phyloP scores from a whole-genome alignment of 2,113 vertebrate genomes.

The Hippocampus barbouri region DNA sequence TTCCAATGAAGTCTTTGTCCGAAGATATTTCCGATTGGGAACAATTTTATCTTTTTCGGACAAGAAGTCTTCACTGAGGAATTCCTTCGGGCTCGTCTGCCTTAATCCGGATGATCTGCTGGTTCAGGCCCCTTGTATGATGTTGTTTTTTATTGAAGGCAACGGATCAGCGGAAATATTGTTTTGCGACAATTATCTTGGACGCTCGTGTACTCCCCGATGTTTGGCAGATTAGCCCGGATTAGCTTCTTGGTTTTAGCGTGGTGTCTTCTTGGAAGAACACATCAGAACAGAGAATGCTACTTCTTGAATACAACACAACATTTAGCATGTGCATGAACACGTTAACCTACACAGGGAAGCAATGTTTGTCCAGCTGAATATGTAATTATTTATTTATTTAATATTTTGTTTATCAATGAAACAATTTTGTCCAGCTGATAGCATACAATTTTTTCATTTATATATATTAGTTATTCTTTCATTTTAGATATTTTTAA shows the following conservation, averaged over 20 bases:
- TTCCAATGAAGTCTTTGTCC: conserved; percentile 3
- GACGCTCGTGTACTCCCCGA: conserved; percentile 13
- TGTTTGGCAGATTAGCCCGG: not conserved
- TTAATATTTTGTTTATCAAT: not conserved
- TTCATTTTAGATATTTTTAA: too few species aligned
- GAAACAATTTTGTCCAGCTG: too few species aligned
- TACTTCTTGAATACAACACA: too few species aligned
- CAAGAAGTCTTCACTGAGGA: conserved; percentile 33
- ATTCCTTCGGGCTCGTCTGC: conserved; percentile 57
- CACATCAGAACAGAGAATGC: not conserved
- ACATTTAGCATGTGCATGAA: too few species aligned
- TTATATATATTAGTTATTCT: too few species aligned
- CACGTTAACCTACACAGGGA: too few species aligned
- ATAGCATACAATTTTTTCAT: too few species aligned
- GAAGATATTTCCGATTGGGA: conserved; percentile 22
- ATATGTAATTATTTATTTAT: not conserved
- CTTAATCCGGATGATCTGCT: conserved; percentile 59
- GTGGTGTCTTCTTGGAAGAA: not conserved
- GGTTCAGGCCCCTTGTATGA: conserved; percentile 34
- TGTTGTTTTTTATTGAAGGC: conserved; percentile 38
- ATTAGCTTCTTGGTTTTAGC: not conserved
- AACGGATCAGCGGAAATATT: conserved; percentile 49
- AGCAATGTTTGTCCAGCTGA: too few species aligned
- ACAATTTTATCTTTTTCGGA: conserved; percentile 40
- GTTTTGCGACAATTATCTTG: conserved; percentile 16